Base-by-base conservation (phyloP, 2,113 vertebrate species). In the Lepus europaeus region DNA sequence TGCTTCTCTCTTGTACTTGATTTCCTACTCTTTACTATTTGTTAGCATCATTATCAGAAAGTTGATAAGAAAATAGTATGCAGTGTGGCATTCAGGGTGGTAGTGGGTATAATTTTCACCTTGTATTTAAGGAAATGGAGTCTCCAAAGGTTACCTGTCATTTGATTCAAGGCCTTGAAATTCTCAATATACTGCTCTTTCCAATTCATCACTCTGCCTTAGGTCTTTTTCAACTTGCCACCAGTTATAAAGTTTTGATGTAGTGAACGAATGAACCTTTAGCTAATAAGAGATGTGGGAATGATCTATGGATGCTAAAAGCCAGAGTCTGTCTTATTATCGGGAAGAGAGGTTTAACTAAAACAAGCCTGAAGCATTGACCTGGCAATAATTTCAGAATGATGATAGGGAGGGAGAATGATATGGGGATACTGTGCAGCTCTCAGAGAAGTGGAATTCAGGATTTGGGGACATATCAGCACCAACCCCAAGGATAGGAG, bases 261-360 rank as follows among this genome's bases (percentile, higher is more conserved):
- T 90, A 89, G 90, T 95, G 73, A 95, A 85, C 17, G 31, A 93
- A 90, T 88, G 88, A 70, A 66, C 78, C 77, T 90, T 78, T 88
- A 63, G 53, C 88, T 89, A 91, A 80, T 94, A 78, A 94, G 51
- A 93, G 36, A 95, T 90, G 33, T 78, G 14, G 17, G 53, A 49
- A 92, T 95, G 90, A 95, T 93, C 85, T 97, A 72, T 78, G 53
- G 39, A 76, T 79, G 33, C 31, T 82, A 90, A 96, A 95, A 88
- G 88, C 39, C 85, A 29, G 63, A 81, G 72, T 93, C 84, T 89
- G 25, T 61, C 63, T 94, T 89, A 83, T 80, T 89, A 93, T 87
- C 59, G 88, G 59, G 36, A 88, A 85, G 74, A 79, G 39, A 90
- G 27, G 9, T 79, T 73, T 87, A 31, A 87, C 27, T 66, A 8